These are phyloP conservation scores for Diadegma fenestrale DNA, from an alignment of 2,888 invertebrate genomes.

Conservation along the genomic window DNA sequence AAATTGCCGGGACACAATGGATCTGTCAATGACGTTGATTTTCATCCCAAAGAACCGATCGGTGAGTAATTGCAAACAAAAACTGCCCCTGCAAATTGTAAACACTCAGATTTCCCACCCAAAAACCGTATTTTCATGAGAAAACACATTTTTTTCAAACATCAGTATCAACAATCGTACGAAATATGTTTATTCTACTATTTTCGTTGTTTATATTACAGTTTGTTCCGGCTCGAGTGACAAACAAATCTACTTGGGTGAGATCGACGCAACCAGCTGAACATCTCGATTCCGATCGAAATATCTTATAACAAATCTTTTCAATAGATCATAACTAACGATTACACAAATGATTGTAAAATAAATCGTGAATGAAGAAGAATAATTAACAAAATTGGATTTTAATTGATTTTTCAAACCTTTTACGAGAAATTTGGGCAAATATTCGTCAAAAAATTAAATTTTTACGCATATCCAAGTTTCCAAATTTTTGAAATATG, in stretches of 20 bases:
- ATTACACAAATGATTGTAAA: constrained; percentile 30
- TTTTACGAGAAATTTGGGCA: background rate
- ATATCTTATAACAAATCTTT: constrained; percentile 26
- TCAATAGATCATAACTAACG: constrained; percentile 48
- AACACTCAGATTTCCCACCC: background rate
- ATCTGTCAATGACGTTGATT: constrained; percentile 97
- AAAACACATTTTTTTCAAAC: background rate
- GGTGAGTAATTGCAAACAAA: constrained; percentile 82
- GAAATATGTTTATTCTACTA: background rate
- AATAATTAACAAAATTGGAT: constrained; percentile 22
- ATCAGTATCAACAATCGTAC: too few relatives aligned
- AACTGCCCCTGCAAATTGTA: background rate
- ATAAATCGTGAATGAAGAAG: background rate
- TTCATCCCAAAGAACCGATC: constrained; percentile 97
- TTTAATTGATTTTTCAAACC: constrained; percentile 4
- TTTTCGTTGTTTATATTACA: constrained; percentile 83
- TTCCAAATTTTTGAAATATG: background rate
- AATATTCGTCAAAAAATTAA: background rate
- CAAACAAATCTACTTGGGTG: constrained; percentile 97
- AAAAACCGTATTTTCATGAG: background rate
- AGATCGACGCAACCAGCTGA: constrained; percentile 89
- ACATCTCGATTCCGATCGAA: background rate
- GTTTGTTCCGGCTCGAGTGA: constrained; percentile 97
- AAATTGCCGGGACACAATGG: constrained; percentile 99
- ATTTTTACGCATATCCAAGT: background rate